Percentiles rank a stretch among this genome's conserved stretches.
Conservation (phyloP, 35 echinoderm and acorn worm genomes). For the Diadema setosum region DNA sequence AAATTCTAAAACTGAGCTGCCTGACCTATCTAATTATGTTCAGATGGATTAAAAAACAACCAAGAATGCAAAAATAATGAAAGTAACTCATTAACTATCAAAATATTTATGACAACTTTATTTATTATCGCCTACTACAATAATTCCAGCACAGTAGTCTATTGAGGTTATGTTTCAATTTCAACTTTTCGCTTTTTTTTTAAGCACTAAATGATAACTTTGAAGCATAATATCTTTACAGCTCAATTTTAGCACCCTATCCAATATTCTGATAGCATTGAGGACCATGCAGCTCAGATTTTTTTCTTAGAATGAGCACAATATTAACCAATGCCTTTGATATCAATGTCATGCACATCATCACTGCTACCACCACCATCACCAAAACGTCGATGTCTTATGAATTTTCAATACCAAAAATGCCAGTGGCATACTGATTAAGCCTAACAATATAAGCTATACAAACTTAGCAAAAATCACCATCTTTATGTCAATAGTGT, state of each 20-base stretch:
- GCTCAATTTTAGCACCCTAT: neutral
- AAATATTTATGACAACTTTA: neutral
- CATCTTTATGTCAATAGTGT: too few species aligned
- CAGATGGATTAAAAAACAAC: neutral
- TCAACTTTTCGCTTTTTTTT: too few species aligned
- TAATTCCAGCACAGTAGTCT: neutral
- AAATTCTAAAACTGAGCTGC: neutral
- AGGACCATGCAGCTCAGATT: neutral
- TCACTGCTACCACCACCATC: too few species aligned
- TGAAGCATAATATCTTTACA: neutral
- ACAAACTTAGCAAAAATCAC: too few species aligned
- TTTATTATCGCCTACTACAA: neutral
- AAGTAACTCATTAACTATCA: neutral
- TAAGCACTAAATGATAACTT: neutral
- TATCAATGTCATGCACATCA: too few species aligned
- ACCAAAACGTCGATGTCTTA: too few species aligned
- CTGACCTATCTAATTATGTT: neutral
- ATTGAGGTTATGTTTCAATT: neutral
- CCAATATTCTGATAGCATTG: neutral
- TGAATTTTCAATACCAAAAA: too few species aligned
- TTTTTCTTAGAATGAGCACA: neutral
- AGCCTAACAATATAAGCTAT: too few species aligned
- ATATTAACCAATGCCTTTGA: neutral
- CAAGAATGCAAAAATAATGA: constrained; percentile 1
- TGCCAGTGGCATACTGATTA: too few species aligned